Conservation (phyloP, 1,140 invertebrate genomes). For the Latrodectus geometricus region DNA sequence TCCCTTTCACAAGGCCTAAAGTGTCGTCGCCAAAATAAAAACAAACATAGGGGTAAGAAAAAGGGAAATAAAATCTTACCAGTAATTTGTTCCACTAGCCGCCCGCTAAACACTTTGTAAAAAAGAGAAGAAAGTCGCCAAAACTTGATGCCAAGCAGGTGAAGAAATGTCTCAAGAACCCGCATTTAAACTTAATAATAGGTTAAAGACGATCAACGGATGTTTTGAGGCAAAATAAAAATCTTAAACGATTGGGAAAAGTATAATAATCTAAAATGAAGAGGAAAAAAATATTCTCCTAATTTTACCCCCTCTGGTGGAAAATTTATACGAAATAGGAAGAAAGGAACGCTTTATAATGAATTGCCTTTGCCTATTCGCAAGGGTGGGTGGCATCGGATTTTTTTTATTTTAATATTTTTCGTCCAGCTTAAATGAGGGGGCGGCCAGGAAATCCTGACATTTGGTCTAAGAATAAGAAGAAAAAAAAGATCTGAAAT, state of each 20-base stretch:
- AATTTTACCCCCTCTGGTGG: constrained; percentile 1
- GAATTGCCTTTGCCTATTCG: background rate
- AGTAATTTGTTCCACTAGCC: constrained; percentile 53
- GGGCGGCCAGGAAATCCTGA: background rate
- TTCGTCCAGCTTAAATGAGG: background rate
- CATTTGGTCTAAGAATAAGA: background rate
- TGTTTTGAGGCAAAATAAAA: constrained; percentile 19
- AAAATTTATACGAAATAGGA: background rate
- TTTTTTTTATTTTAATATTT: background rate
- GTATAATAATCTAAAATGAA: constrained; percentile 9
- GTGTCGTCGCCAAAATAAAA: constrained; percentile 26
- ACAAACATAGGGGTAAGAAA: background rate
- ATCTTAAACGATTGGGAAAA: constrained; percentile 2
- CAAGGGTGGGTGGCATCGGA: background rate
- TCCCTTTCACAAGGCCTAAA: constrained; percentile 24
- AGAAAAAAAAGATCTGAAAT: background rate
- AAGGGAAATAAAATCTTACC: constrained; percentile 4
- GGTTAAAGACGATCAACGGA: constrained; percentile 32
- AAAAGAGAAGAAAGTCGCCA: background rate
- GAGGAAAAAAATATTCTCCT: constrained; percentile 15
- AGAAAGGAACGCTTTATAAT: background rate
- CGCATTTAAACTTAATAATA: constrained; percentile 42
- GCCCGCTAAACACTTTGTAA: constrained; percentile 14
- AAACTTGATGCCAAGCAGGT: constrained; percentile 12
- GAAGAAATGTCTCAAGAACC: constrained; percentile 28